phyloP scores from a whole-genome alignment of 2,797 vertebrate species.

The Helicolenus hilgendorfi region DNA sequence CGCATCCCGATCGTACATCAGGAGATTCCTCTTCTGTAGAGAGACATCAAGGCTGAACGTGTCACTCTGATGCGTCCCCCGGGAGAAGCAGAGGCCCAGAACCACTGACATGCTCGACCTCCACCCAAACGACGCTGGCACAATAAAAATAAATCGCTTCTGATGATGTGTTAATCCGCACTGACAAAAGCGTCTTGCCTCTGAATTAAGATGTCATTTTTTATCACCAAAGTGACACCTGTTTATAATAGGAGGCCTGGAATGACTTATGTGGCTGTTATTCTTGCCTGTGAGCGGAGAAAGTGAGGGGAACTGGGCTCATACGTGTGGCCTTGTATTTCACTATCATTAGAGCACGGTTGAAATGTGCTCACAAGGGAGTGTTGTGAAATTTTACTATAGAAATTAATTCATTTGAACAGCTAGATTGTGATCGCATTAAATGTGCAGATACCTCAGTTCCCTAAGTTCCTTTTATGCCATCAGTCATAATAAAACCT shows the following conservation, averaged over 20 bases:
- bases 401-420: conserved; percentile 71
- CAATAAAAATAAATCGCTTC: conserved; percentile 86
- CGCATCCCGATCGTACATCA: conserved; percentile 23
- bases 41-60: conserved; percentile 74
- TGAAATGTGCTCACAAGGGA: conserved; percentile 67
- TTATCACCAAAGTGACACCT: conserved; percentile 89
- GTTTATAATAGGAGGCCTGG: conserved; percentile 89
- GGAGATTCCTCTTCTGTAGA: conserved; percentile 36
- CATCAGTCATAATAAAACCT: conserved; percentile 48
- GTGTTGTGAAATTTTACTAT: conserved; percentile 52
- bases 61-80: conserved; percentile 41
- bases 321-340: conserved; percentile 62
- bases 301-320: conserved; percentile 50
- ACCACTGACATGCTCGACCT: conserved; percentile 68
- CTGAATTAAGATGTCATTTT: conserved; percentile 90
- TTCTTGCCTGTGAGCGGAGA: conserved; percentile 75
- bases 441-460: conserved; percentile 51
- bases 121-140: conserved; percentile 78
- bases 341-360: conserved; percentile 39
- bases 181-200: conserved; percentile 82
- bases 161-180: conserved; percentile 89
- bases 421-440: conserved; percentile 54
- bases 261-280: conserved; percentile 86
- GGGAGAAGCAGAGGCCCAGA: conserved; percentile 61
- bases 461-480: conserved; percentile 25